phyloP scores from a whole-genome alignment of 53 echinoderm and acorn worm species.

The Luidia sarsii region DNA sequence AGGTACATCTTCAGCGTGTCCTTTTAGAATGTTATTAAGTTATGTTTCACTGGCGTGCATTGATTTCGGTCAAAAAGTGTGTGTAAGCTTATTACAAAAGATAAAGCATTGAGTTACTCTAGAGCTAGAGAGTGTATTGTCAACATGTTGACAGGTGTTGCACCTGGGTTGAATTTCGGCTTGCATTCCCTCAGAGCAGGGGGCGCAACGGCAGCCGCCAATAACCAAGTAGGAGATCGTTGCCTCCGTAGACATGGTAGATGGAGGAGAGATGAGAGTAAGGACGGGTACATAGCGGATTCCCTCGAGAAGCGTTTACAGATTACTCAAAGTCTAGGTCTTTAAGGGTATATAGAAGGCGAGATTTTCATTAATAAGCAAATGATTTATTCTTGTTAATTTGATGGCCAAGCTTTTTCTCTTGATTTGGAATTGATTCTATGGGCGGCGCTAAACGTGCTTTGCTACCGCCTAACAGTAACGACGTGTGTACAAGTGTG shows the following conservation, averaged over 20 bases:
- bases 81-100: slow-evolving; percentile 1
- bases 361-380: no score
- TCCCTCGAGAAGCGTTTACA: neutral
- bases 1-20: slow-evolving; percentile 32
- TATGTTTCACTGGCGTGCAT: neutral
- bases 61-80: no score
- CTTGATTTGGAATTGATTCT: neutral
- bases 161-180: neutral
- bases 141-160: neutral
- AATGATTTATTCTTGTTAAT: no score
- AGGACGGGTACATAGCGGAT: neutral
- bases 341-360: neutral
- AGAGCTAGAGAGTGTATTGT: slow-evolving; percentile 1
- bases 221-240: neutral
- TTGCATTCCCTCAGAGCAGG: slow-evolving; percentile 7
- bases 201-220: neutral
- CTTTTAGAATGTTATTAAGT: slow-evolving; percentile 14
- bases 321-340: neutral
- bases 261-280: slow-evolving; percentile 3
- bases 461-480: neutral
- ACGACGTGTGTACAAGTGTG: neutral
- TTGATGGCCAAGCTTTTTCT: neutral
- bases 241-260: neutral
- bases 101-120: neutral
- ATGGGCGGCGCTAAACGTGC: neutral